Evolutionary conservation across 1,140 invertebrate genomes (phyloP).

Genomic region (Colletes gigas): DNA sequence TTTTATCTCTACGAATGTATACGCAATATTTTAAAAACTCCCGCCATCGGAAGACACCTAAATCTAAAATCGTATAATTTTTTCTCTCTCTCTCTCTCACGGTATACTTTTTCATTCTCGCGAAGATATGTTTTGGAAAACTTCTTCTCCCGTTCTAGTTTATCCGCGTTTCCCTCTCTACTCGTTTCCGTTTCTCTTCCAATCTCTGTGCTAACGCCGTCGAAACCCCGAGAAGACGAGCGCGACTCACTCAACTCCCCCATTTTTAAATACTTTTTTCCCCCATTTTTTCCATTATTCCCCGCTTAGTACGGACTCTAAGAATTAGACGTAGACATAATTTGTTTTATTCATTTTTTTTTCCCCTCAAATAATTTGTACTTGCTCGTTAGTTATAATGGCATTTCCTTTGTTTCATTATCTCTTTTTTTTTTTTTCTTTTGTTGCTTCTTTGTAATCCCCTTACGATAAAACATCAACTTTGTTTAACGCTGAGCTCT

Average conservation of each 20-base stretch:
- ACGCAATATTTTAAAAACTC: constrained; percentile 62
- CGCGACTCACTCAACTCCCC: constrained; percentile 48
- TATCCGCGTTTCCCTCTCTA: neutral
- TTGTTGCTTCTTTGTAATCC: constrained; percentile 51
- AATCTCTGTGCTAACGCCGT: constrained; percentile 23
- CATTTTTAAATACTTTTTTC: constrained; percentile 56
- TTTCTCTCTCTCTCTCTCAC: constrained; percentile 62
- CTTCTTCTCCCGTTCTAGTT: constrained; percentile 18
- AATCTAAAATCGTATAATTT: constrained; percentile 76
- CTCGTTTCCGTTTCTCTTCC: neutral
- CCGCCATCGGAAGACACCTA: constrained; percentile 65
- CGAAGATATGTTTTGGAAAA: constrained; percentile 74
- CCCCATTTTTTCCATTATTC: constrained; percentile 14
- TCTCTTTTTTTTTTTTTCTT: constrained; percentile 13
- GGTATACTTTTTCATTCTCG: constrained; percentile 76
- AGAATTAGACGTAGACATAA: constrained; percentile 73
- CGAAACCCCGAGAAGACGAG: constrained; percentile 43
- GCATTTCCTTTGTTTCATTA: constrained; percentile 72
- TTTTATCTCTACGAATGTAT: constrained; percentile 58
- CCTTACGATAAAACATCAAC: constrained; percentile 72
- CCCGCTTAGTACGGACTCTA: constrained; percentile 66
- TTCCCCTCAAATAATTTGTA: constrained; percentile 78
- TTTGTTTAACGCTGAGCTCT: constrained; percentile 72
- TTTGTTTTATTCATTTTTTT: constrained; percentile 58
- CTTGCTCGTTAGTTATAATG: constrained; percentile 80